phyloP scores from a whole-genome alignment of 2,888 invertebrate genomes.

The Phlogophora meticulosa region DNA sequence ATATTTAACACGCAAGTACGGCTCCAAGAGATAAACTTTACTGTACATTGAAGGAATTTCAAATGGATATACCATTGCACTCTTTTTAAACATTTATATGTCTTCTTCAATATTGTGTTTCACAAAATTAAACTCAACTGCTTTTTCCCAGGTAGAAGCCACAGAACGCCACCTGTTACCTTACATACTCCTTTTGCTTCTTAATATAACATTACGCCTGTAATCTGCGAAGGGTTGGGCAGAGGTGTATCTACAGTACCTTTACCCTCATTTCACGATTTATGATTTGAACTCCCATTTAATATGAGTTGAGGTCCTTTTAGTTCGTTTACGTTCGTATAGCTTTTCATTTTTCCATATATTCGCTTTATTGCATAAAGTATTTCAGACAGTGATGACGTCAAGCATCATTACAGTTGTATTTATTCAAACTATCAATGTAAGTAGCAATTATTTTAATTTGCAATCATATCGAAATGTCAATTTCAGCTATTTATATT shows the following conservation, averaged over 20 bases:
- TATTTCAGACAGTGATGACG: background rate
- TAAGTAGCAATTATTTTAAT: slow-evolving; percentile 3
- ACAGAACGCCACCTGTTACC: no score
- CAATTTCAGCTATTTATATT: background rate
- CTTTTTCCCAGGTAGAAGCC: no score
- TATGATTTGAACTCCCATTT: no score
- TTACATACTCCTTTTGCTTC: no score
- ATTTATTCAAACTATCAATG: slow-evolving; percentile 9
- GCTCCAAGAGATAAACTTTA: slow-evolving; percentile 33
- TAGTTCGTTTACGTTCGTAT: background rate
- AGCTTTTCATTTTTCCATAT: background rate
- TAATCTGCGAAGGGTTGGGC: no score
- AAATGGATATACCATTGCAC: slow-evolving; percentile 19
- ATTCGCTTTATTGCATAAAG: background rate
- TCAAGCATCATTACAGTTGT: background rate
- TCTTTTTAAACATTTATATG: background rate
- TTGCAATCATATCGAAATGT: background rate
- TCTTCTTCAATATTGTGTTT: no score
- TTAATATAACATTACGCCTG: no score
- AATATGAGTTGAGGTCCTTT: background rate
- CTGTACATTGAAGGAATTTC: slow-evolving; percentile 43
- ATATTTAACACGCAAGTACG: slow-evolving; percentile 28
- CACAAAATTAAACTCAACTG: no score
- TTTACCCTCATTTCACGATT: no score
- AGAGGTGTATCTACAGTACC: no score